These are phyloP conservation scores for Halcyon badia DNA, from an alignment of 2,797 vertebrate species.

Conservation along the genomic window DNA sequence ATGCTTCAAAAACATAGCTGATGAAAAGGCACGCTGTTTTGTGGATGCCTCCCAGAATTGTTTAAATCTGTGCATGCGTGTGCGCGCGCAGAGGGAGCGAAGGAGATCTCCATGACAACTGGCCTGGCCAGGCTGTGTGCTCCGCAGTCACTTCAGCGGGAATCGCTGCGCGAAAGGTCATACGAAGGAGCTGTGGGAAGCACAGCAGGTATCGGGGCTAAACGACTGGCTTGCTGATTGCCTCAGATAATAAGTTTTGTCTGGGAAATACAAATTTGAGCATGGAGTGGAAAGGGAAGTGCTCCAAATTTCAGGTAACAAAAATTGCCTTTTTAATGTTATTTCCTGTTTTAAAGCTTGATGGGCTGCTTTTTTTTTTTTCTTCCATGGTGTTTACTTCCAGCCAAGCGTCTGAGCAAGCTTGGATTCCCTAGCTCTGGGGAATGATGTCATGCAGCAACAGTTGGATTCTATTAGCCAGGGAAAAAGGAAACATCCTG, in stretches of 20 bases:
- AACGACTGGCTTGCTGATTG: slow-evolving; percentile 72
- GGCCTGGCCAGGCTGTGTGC: slow-evolving; percentile 85
- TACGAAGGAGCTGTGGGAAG: slow-evolving; percentile 86
- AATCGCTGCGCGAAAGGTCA: slow-evolving; percentile 82
- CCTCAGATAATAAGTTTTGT: slow-evolving; percentile 75
- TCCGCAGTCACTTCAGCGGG: slow-evolving; percentile 84
- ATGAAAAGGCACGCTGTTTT: slow-evolving; percentile 79
- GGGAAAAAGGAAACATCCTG: slow-evolving; percentile 72
- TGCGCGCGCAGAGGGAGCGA: not conserved
- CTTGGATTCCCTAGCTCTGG: slow-evolving; percentile 69
- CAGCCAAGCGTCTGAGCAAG: not conserved
- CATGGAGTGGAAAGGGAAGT: slow-evolving; percentile 86
- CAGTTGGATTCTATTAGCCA: slow-evolving; percentile 83
- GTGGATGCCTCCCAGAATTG: slow-evolving; percentile 76
- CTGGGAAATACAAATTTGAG: slow-evolving; percentile 82
- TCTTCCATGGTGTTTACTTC: slow-evolving; percentile 36
- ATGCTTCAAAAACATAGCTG: slow-evolving; percentile 65
- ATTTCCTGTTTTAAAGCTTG: not conserved
- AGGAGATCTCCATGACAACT: slow-evolving; percentile 88
- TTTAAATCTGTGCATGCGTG: slow-evolving; percentile 31
- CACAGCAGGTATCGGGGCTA: slow-evolving; percentile 84
- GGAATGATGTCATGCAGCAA: slow-evolving; percentile 81
- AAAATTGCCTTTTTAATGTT: slow-evolving; percentile 17
- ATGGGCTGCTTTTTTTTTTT: not conserved
- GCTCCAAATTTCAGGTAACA: slow-evolving; percentile 87